Evolutionary conservation across 1,140 invertebrate species (phyloP).

Genomic region (Drosophila rhopaloa): DNA sequence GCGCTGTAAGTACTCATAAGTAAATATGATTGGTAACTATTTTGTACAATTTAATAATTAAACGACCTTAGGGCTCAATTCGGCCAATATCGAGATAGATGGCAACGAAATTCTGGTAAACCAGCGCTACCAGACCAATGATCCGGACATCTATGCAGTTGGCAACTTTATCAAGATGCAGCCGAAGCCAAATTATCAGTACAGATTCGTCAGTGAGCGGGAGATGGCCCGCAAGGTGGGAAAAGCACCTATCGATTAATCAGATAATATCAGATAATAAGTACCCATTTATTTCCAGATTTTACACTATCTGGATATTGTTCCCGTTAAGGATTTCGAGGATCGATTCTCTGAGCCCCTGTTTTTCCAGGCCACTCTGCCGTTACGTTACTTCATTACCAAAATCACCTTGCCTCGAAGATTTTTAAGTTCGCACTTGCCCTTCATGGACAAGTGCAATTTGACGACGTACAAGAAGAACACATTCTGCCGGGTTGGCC

Average conservation of each 20-base stretch:
- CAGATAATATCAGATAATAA: background rate
- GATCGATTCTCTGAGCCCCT: constrained; percentile 48
- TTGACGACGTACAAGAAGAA: constrained; percentile 54
- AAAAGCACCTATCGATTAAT: background rate
- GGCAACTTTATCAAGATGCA: constrained; percentile 47
- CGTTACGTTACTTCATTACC: constrained; percentile 51
- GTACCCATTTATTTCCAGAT: constrained; percentile 27
- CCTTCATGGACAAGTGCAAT: constrained; percentile 2
- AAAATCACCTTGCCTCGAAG: constrained; percentile 67
- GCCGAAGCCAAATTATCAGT: constrained; percentile 57
- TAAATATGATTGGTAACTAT: too few species aligned
- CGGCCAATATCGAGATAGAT: constrained; percentile 3
- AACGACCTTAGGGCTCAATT: constrained; percentile 8
- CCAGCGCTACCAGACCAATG: constrained; percentile 57
- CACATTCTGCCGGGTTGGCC: constrained; percentile 62
- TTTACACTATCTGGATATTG: constrained; percentile 40
- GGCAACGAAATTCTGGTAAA: constrained; percentile 41
- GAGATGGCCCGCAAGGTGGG: constrained; percentile 62
- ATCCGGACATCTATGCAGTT: constrained; percentile 65
- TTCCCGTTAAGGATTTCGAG: constrained; percentile 1
- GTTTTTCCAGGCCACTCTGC: constrained; percentile 55
- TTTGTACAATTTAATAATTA: background rate
- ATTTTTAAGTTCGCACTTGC: constrained; percentile 35
- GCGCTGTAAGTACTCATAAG: constrained; percentile 24
- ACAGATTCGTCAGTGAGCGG: constrained; percentile 29